Evolutionary conservation across 2,113 vertebrate species (phyloP), one percentile per base, ranked within the genome.

Genomic region (Meriones unguiculatus): DNA sequence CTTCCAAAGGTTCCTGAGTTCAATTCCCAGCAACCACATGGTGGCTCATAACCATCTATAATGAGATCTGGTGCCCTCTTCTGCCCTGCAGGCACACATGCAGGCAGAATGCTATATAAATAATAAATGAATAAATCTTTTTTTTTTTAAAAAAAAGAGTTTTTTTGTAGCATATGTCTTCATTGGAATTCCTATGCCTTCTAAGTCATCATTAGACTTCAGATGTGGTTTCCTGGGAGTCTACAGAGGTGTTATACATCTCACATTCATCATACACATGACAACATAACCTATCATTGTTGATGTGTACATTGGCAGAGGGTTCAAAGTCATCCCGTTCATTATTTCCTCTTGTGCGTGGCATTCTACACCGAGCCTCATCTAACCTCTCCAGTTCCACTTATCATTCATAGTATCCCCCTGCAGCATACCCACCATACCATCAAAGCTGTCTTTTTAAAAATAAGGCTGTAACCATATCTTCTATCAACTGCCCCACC

Each of bases 151-250:
- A 46, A 46, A 46, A 46, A 46, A 46, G 5, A 46, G 46, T 46
- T 46, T 46, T 46, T 46, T 57, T 15, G 11, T 52, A 62, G n/a
- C 86, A 52, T 67, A 7, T 73, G 15, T 59, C 54, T 89, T 52
- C 69, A 3, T 4, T 96, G 64, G 50, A 41, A 52, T 75, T 92
- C 84, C 32, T 41, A 86, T 88, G 84, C 91, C 84, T 90, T 94
- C 78, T 75, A 73, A 41, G 65, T 94, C 20, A 41, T 59, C 62
- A 93, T 54, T 77, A 54, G 76, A 76, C 15, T 67, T 28, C 9
- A 24, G 30, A 17, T 75, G 50, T 72, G 64, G 20, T 20, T 91
- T 65, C 22, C 2, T 75, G 14, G 65, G 81, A 87, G 76, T 35
- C 25, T 65, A 94, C 41, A 65, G 67, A 54, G 82, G 30, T 52